phyloP scores from a whole-genome alignment of 2,797 vertebrate species.

The Xerus rutilus region DNA sequence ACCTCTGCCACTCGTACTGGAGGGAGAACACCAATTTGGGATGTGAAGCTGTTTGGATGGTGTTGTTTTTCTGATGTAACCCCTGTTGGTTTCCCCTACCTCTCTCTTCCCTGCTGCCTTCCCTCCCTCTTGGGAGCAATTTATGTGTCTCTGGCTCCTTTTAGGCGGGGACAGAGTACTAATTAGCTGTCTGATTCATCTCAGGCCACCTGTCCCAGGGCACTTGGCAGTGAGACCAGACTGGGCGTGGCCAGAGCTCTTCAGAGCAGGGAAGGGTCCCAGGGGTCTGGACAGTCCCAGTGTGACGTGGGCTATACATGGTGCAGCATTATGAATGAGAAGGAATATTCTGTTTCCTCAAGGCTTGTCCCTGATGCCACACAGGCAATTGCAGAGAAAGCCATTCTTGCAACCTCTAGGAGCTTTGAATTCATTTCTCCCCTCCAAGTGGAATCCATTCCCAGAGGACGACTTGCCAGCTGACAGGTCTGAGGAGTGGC shows the following conservation, averaged over 20 bases:
- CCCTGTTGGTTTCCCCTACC: slow-evolving; percentile 33
- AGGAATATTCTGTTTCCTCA: not conserved
- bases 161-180: slow-evolving; percentile 67
- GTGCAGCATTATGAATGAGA: not conserved
- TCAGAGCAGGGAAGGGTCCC: not conserved
- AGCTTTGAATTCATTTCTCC: not conserved
- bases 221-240: slow-evolving; percentile 64
- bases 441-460: not conserved
- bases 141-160: slow-evolving; percentile 78
- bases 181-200: slow-evolving; percentile 78
- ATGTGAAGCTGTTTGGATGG: slow-evolving; percentile 20
- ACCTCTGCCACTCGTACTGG: not conserved
- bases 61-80: slow-evolving; percentile 84
- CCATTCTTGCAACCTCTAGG: not conserved
- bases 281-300: not conserved
- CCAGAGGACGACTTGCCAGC: not conserved
- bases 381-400: not conserved
- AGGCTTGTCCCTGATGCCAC: not conserved
- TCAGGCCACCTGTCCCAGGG: slow-evolving; percentile 80
- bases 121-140: slow-evolving; percentile 79
- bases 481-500: too few species aligned
- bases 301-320: not conserved
- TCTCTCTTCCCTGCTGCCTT: slow-evolving; percentile 68
- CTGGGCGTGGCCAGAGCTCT: slow-evolving; percentile 56
- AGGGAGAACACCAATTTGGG: not conserved